Evolutionary conservation across 23 tunicate species (phyloP).

Genomic region (Pegea sp.): DNA sequence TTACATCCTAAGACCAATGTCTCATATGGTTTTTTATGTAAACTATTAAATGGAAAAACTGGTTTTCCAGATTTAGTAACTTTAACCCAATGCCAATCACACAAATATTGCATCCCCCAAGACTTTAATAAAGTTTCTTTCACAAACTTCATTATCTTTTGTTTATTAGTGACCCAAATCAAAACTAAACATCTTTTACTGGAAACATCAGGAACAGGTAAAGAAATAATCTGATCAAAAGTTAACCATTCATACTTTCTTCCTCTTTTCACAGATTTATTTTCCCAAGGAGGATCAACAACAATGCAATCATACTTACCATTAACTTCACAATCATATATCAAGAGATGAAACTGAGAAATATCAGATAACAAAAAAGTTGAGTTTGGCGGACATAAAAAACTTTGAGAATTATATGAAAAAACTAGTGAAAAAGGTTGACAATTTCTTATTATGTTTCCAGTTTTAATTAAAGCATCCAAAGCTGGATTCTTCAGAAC

Average conservation of each 20-base stretch:
- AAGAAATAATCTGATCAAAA: constrained; percentile 11
- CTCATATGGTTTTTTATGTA: constrained; percentile 79
- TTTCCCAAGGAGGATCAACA: constrained; percentile 86
- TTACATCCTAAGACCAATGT: constrained; percentile 29
- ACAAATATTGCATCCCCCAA: constrained; percentile 16
- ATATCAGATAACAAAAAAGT: constrained; percentile 34
- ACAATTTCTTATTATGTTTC: background rate
- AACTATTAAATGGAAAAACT: constrained; percentile 49
- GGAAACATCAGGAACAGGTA: constrained; percentile 17
- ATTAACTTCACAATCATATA: constrained; percentile 10
- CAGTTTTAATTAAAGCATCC: background rate
- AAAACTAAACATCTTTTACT: constrained; percentile 12
- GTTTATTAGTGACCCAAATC: constrained; percentile 85
- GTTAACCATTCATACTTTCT: constrained; percentile 33
- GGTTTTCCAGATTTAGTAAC: constrained; percentile 25
- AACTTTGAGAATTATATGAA: background rate
- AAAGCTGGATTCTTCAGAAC: background rate
- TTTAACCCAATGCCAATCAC: constrained; percentile 78
- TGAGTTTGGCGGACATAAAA: constrained; percentile 32
- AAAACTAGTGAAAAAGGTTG: background rate
- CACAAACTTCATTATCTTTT: constrained; percentile 26
- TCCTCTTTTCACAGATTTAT: constrained; percentile 75
- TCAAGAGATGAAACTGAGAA: constrained; percentile 4
- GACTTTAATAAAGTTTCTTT: constrained; percentile 19
- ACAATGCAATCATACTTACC: constrained; percentile 48